A percentile compares a stretch with the other conserved stretches of the same genome.
Evolutionary conservation across 2,797 vertebrate genomes (phyloP).

Genomic region (Coranthus polyacanthus): DNA sequence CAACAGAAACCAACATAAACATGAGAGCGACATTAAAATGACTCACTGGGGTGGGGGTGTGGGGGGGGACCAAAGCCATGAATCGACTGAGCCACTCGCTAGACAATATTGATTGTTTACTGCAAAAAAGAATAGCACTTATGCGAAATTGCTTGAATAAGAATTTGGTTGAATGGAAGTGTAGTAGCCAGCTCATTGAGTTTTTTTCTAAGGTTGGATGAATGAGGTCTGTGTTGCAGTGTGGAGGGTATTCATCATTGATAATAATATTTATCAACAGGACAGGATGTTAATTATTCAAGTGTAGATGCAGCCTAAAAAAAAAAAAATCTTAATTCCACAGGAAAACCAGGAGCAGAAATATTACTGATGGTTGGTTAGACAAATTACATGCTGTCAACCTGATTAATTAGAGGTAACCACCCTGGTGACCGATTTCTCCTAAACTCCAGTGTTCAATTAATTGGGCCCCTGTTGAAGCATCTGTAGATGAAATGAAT

Average conservation of each 20-base stretch:
- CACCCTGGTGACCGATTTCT: conserved; percentile 40
- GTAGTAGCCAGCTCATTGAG: conserved; percentile 27
- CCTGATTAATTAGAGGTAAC: conserved; percentile 61
- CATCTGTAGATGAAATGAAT: conserved; percentile 43
- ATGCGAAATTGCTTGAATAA: conserved; percentile 7
- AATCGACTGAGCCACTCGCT: conserved; percentile 22
- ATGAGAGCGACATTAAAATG: conserved; percentile 19
- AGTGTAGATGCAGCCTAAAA: conserved; percentile 28
- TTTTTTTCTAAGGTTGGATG: conserved; percentile 16
- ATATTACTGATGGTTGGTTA: conserved; percentile 53
- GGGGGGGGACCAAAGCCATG: background rate
- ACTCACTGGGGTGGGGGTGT: conserved; percentile 4
- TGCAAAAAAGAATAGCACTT: conserved; percentile 18
- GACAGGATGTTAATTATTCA: conserved; percentile 47
- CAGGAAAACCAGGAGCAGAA: conserved; percentile 46
- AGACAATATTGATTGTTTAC: conserved; percentile 23
- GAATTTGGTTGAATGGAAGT: conserved; percentile 8
- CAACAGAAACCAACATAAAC: conserved; percentile 31
- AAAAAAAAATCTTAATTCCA: conserved; percentile 35
- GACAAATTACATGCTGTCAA: conserved; percentile 59
- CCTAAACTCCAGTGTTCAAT: conserved; percentile 41
- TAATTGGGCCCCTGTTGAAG: conserved; percentile 45
- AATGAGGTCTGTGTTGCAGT: conserved; percentile 10
- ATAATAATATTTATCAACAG: conserved; percentile 48
- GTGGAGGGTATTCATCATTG: conserved; percentile 9